Percentiles rank a stretch among this genome's conserved stretches.
Evolutionary conservation across 2,113 vertebrate species (phyloP).

Genomic region (Poeciliopsis retropinna): DNA sequence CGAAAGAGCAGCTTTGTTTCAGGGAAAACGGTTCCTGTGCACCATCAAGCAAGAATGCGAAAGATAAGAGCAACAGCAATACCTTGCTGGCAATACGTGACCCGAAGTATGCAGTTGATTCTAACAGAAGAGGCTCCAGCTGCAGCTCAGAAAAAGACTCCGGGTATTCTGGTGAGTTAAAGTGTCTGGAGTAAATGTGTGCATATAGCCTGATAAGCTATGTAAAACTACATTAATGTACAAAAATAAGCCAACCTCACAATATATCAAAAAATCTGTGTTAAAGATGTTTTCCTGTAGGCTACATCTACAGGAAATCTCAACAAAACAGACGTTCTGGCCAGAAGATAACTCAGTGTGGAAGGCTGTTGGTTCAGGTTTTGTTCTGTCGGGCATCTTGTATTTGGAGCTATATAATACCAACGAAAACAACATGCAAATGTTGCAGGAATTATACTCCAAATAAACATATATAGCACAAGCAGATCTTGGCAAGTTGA

Average conservation of each 20-base stretch:
- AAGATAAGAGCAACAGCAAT: slow-evolving; percentile 72
- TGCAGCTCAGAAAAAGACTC: slow-evolving; percentile 80
- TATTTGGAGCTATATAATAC: too few species aligned
- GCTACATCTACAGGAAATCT: too few species aligned
- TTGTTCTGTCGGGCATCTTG: too few species aligned
- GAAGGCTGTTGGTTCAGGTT: too few species aligned
- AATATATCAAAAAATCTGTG: neutral
- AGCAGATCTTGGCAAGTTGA: too few species aligned
- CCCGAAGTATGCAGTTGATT: slow-evolving; percentile 13
- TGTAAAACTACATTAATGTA: neutral
- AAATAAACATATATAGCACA: too few species aligned
- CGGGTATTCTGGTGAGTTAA: slow-evolving; percentile 75
- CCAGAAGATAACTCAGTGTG: too few species aligned
- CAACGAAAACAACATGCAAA: too few species aligned
- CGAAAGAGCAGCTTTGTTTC: slow-evolving; percentile 52
- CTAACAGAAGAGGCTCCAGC: slow-evolving; percentile 45
- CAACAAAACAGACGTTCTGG: too few species aligned
- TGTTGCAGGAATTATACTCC: too few species aligned
- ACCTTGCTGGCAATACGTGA: slow-evolving; percentile 53
- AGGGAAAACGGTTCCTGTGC: slow-evolving; percentile 25
- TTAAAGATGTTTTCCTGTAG: neutral
- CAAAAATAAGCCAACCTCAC: neutral
- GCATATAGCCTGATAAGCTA: neutral
- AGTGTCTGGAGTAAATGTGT: neutral
- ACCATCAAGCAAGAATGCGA: slow-evolving; percentile 67